These are phyloP conservation scores for Triplophysa dalaica DNA, from an alignment of 2,113 vertebrate genomes.

Conservation along the genomic window DNA sequence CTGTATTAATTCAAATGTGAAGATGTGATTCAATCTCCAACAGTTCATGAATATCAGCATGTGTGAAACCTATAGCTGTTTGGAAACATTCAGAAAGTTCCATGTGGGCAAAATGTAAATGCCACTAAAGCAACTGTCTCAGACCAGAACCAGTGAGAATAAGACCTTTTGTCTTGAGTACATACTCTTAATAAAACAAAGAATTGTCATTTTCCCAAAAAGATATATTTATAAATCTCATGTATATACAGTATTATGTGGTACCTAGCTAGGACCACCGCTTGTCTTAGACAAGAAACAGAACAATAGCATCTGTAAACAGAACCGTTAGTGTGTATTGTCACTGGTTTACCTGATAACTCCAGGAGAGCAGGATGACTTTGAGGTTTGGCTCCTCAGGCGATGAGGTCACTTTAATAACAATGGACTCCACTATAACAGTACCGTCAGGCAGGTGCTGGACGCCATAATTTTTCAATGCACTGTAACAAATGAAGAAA, in stretches of 20 bases:
- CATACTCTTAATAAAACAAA: not conserved
- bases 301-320: too few relatives aligned
- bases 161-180: not conserved
- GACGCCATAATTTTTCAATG: constrained; percentile 88
- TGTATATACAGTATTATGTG: too few relatives aligned
- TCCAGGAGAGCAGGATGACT: constrained; percentile 94
- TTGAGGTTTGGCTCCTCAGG: constrained; percentile 87
- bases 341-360: constrained; percentile 85
- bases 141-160: not conserved
- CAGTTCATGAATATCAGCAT: not conserved
- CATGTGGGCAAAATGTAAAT: not conserved
- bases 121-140: not conserved
- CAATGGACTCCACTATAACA: constrained; percentile 94
- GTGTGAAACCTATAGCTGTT: not conserved
- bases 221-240: too few relatives aligned
- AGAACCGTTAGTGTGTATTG: not conserved
- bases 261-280: too few relatives aligned
- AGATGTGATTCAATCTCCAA: too few relatives aligned
- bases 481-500: constrained; percentile 59
- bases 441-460: constrained; percentile 94
- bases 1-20: too few relatives aligned
- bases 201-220: too few relatives aligned
- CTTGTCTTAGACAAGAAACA: too few relatives aligned
- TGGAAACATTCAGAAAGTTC: not conserved
- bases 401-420: constrained; percentile 90